Base-by-base conservation (phyloP, 2,113 vertebrate genomes). In the Calidris pugnax region DNA sequence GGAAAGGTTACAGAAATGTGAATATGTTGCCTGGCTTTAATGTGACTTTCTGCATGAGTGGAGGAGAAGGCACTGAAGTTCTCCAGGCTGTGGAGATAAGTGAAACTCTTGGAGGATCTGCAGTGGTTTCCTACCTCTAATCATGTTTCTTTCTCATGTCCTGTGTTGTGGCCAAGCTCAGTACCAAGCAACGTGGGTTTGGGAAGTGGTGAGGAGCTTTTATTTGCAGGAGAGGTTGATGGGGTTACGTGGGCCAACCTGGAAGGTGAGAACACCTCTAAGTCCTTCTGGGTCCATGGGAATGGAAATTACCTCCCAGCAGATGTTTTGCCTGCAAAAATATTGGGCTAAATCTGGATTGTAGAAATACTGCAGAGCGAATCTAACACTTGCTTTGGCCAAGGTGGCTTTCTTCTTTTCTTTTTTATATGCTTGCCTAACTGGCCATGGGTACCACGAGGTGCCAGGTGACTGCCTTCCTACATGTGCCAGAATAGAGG, bases 81-180 rank as follows among this genome's bases (percentile, higher is more conserved):
- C 4, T 26, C 14, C n/a, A 39, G 33, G 47, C 30, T 56, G 14
- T 14, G 14, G 77, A 57, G 60, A 10, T 23, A 32, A 57, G 12
- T 9, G 55, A 47, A n/a, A 14, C 5, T 33, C n/a, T 26, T 72
- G 22, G 8, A 47, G 0, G 3, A 50, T 39, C 48, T 14, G 26
- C 26, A 16, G 37, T 18, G 7, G 7, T 33, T 88, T 69, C 22
- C 37, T 13, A 39, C 48, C 60, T 68, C 67, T 0, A 2, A 7
- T 21, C 4, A 0, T 7, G 19, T 26, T 69, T 26, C 9, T 68
- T 73, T 39, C 48, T 22, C 7, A 1, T 13, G 11, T 21, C 8
- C 6, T 7, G 18, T 5, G 20, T 12, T 51, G 35, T n/a, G 43
- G n/a, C 11, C 19, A 43, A 48, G 43, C 37, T 71, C 43, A 20